These are phyloP conservation scores for Holothuria scabra DNA, from an alignment of 53 echinoderm and acorn worm genomes.

Conservation along the genomic window DNA sequence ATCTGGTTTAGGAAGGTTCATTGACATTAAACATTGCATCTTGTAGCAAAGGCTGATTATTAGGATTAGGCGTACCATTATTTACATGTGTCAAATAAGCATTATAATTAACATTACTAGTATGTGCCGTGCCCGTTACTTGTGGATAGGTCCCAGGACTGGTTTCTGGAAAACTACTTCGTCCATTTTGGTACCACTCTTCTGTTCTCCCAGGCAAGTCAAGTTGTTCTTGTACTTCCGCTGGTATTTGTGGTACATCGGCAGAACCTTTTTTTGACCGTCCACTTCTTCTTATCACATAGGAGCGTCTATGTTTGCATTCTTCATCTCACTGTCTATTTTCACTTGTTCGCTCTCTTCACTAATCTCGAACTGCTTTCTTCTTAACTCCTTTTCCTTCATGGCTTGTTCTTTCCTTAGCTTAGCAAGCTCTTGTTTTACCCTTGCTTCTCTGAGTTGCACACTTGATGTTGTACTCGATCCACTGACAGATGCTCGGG, in stretches of 20 bases:
- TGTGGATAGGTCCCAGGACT: background rate
- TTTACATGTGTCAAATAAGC: slow-evolving; percentile 8
- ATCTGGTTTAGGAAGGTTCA: slow-evolving; percentile 75
- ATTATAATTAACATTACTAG: background rate
- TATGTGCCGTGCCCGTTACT: background rate
- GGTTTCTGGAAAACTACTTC: background rate
- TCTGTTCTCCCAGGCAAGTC: slow-evolving; percentile 24
- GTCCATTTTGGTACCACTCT: slow-evolving; percentile 30
- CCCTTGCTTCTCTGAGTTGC: too few species aligned
- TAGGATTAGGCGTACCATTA: slow-evolving; percentile 1
- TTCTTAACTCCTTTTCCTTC: too few species aligned
- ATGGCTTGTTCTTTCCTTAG: too few species aligned
- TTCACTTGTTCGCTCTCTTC: too few species aligned
- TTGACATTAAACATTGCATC: slow-evolving; percentile 58
- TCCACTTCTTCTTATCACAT: too few species aligned
- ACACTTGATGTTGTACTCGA: too few species aligned
- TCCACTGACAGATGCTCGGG: too few species aligned
- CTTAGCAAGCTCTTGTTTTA: too few species aligned
- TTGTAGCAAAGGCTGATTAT: background rate
- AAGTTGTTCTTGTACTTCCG: background rate
- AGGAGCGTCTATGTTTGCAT: too few species aligned
- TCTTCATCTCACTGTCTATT: too few species aligned
- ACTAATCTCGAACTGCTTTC: too few species aligned
- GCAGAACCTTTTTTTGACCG: too few species aligned
- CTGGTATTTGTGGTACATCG: background rate